Evolutionary conservation across 2,888 invertebrate species (phyloP).

Genomic region (Heliconius hortense): DNA sequence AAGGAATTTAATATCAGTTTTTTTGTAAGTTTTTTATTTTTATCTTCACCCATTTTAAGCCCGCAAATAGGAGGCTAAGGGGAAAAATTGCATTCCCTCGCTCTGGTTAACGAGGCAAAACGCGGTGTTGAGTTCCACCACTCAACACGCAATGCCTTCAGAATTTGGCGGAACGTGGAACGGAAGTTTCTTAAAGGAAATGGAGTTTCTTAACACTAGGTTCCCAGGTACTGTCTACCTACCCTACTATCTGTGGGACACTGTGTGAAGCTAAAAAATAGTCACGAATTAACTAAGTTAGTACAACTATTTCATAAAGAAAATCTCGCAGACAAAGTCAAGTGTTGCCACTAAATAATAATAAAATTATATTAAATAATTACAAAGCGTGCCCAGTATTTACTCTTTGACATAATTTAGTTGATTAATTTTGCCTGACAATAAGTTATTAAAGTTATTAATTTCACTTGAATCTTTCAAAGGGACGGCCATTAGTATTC

Average conservation of each 20-base stretch:
- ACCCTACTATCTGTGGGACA: too few species aligned
- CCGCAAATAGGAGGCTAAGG: too few species aligned
- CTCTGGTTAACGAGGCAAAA: too few species aligned
- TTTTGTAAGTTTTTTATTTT: too few species aligned
- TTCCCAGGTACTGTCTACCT: too few species aligned
- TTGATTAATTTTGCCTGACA: constrained; percentile 51
- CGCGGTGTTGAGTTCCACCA: too few species aligned
- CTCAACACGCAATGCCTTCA: too few species aligned
- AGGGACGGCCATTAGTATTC: constrained; percentile 50
- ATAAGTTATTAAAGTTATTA: constrained; percentile 53
- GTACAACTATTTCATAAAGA: neutral
- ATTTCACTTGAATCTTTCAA: constrained; percentile 45
- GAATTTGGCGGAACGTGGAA: too few species aligned
- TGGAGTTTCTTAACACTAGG: too few species aligned
- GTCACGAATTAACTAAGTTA: neutral
- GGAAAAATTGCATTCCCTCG: too few species aligned
- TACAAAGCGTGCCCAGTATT: constrained; percentile 14
- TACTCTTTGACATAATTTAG: constrained; percentile 30
- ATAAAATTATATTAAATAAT: constrained; percentile 12
- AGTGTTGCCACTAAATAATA: neutral
- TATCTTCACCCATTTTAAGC: neutral
- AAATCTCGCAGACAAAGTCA: neutral
- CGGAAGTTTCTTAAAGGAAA: too few species aligned
- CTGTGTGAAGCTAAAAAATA: neutral
- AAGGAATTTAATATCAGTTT: neutral